These are phyloP conservation scores for Mungos mungo DNA, from an alignment of 2,113 vertebrate genomes.

Conservation along the genomic window DNA sequence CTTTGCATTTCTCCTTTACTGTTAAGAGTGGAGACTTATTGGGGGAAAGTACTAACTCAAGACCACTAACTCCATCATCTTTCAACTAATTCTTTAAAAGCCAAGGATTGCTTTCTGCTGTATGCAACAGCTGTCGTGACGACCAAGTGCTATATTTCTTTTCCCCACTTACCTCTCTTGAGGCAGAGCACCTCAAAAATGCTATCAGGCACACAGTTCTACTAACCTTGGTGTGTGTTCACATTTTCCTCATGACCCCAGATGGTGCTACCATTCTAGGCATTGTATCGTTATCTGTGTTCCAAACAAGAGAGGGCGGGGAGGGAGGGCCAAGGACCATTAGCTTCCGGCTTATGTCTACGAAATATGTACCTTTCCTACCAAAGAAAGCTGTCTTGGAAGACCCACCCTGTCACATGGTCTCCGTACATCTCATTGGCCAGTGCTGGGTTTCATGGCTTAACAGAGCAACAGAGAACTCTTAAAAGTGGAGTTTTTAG, in stretches of 20 bases:
- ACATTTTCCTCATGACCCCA: neutral
- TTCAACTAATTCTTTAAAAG: neutral
- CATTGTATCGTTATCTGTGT: neutral
- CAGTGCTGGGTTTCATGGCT: neutral
- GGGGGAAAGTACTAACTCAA: neutral
- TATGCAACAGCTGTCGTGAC: neutral
- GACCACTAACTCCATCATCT: neutral
- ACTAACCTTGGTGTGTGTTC: neutral
- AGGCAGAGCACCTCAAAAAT: neutral
- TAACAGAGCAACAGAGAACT: neutral
- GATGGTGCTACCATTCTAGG: neutral
- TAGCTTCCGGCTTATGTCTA: neutral
- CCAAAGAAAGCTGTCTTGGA: neutral
- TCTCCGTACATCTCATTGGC: neutral
- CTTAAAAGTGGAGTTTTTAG: neutral
- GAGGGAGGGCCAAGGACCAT: neutral
- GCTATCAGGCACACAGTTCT: neutral
- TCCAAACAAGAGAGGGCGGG: neutral
- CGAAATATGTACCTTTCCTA: neutral
- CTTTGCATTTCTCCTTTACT: neutral
- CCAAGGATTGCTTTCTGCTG: neutral
- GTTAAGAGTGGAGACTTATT: neutral
- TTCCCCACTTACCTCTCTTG: neutral
- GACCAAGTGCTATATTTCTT: neutral
- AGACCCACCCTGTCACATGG: neutral